Percentiles rank a stretch among this genome's conserved stretches.
Evolutionary conservation across 1,140 invertebrate genomes (phyloP).

Genomic region (Euborellia annulipes): DNA sequence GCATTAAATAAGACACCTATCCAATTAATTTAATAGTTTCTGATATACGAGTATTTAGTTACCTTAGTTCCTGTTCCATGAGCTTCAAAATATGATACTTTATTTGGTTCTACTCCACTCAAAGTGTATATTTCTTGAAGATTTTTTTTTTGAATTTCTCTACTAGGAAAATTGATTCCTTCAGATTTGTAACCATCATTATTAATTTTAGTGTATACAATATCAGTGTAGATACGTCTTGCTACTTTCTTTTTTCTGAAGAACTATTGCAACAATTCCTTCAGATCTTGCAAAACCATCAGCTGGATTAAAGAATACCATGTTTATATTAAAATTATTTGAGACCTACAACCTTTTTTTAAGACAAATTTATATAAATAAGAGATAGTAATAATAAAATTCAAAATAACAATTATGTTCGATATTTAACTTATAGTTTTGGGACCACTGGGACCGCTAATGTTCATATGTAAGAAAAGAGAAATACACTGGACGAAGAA

Average conservation of each 20-base stretch:
- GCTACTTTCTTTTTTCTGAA: conserved; percentile 40
- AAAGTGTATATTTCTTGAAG: conserved; percentile 36
- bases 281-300: conserved; percentile 49
- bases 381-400: no score
- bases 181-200: conserved; percentile 36
- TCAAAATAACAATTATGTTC: no score
- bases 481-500: no score
- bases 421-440: no score
- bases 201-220: conserved; percentile 38
- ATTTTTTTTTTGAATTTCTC: conserved; percentile 33
- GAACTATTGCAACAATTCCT: conserved; percentile 36
- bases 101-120: conserved; percentile 31
- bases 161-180: conserved; percentile 40
- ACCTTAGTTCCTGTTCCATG: conserved; percentile 46
- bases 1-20: neutral
- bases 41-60: neutral
- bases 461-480: no score
- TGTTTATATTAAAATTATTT: no score
- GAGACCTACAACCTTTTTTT: no score
- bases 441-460: no score
- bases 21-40: neutral
- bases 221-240: conserved; percentile 37
- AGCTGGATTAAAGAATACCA: no score
- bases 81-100: conserved; percentile 40
- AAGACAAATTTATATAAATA: no score